Conservation (phyloP, 1,140 invertebrate species). For the Vanessa tameamea region DNA sequence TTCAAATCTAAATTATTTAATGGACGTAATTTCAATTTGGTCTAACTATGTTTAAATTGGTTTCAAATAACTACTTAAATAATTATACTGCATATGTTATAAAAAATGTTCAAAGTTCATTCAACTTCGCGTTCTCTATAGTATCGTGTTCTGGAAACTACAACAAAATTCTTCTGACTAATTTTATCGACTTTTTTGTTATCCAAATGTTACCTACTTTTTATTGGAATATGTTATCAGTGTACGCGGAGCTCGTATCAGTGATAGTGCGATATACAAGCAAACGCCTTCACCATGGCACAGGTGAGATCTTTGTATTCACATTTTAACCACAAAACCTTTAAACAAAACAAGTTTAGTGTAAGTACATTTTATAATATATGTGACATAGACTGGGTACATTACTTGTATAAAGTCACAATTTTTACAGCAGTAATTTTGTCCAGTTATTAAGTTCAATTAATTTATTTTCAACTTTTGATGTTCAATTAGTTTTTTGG, state of each 20-base stretch:
- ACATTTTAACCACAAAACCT: not conserved
- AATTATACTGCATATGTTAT: too few relatives aligned
- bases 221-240: conserved; percentile 14
- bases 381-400: not conserved
- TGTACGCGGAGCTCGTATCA: conserved; percentile 12
- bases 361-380: not conserved
- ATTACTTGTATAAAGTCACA: too few relatives aligned
- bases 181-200: conserved; percentile 1
- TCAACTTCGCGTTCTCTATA: too few relatives aligned
- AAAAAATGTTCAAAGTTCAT: too few relatives aligned
- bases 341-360: not conserved
- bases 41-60: too few relatives aligned
- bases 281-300: conserved; percentile 21
- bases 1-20: too few relatives aligned
- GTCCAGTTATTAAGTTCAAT: too few relatives aligned
- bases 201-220: conserved; percentile 1
- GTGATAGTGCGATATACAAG: conserved; percentile 16
- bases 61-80: too few relatives aligned
- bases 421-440: too few relatives aligned
- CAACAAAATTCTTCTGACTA: not conserved
- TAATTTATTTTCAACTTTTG: too few relatives aligned
- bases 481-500: too few relatives aligned
- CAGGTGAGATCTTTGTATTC: conserved; percentile 21
- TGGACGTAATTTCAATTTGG: too few relatives aligned
- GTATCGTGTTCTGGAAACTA: not conserved